A percentile compares a stretch with the other conserved stretches of the same genome.
Evolutionary conservation across 2,888 invertebrate species (phyloP).

Genomic region (Tachina lurida): DNA sequence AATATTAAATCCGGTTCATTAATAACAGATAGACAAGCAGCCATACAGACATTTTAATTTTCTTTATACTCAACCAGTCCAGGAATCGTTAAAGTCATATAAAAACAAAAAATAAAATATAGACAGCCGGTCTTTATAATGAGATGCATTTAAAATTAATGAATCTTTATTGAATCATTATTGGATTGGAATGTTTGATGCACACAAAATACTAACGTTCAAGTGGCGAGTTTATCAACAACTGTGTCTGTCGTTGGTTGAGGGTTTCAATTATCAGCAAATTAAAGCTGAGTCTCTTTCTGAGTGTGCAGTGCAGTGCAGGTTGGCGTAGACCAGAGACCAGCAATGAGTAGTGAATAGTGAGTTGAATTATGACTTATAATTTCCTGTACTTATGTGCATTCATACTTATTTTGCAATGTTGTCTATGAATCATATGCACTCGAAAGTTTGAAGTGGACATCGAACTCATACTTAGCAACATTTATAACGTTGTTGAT

Average conservation of each 20-base stretch:
- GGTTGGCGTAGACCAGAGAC: constrained; percentile 23
- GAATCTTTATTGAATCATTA: constrained; percentile 47
- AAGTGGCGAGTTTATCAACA: constrained; percentile 25
- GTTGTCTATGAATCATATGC: no score
- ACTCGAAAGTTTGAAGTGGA: no score
- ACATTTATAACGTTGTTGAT: no score
- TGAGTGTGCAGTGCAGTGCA: background rate
- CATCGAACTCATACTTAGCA: no score
- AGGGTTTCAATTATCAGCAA: constrained; percentile 22
- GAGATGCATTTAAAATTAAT: constrained; percentile 56
- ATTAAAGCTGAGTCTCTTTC: constrained; percentile 17
- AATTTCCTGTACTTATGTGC: no score
- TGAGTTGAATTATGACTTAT: no score
- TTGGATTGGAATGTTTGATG: constrained; percentile 33
- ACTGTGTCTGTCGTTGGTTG: background rate
- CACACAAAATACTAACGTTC: background rate
- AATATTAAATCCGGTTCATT: constrained; percentile 60
- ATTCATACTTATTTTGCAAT: no score
- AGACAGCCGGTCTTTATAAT: constrained; percentile 33
- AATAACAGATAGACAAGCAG: constrained; percentile 34
- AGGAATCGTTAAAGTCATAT: constrained; percentile 1
- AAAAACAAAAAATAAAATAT: background rate
- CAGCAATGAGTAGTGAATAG: no score
- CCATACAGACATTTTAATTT: constrained; percentile 5
- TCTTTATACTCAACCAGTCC: constrained; percentile 27